Evolutionary conservation across 2,888 invertebrate species (phyloP).

Genomic region (Pseudococcus viburni): DNA sequence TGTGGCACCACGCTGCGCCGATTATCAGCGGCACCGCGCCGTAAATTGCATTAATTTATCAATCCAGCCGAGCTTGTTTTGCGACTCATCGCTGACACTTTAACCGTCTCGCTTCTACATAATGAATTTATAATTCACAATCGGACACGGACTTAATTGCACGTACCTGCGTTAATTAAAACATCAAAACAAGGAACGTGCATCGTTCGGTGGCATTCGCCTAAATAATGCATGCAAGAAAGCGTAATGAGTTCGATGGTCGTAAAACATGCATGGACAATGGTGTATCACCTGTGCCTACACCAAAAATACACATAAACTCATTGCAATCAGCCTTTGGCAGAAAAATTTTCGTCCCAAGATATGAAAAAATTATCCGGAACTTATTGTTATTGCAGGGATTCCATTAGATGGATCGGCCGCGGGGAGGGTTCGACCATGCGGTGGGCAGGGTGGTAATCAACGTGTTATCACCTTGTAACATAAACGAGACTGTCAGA

Average conservation of each 20-base stretch:
- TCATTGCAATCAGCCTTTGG: neutral
- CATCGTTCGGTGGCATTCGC: neutral
- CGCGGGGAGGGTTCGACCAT: neutral
- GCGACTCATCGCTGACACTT: neutral
- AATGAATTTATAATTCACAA: conserved; percentile 14
- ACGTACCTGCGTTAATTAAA: conserved; percentile 27
- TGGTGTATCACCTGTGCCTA: neutral
- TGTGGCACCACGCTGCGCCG: neutral
- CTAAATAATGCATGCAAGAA: conserved; percentile 43
- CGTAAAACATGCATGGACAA: neutral
- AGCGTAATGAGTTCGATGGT: conserved; percentile 41
- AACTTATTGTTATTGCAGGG: too few species aligned
- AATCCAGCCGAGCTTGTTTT: neutral
- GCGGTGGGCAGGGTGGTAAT: conserved; percentile 46
- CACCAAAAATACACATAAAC: neutral
- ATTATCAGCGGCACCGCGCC: neutral
- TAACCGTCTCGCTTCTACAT: neutral
- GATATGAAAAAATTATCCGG: neutral
- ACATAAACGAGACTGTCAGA: conserved; percentile 64
- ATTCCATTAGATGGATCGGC: neutral
- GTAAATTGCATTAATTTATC: conserved; percentile 24
- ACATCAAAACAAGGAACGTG: conserved; percentile 11
- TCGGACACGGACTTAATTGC: neutral
- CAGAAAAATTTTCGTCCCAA: neutral
- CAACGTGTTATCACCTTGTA: conserved; percentile 64